A percentile compares a stretch with the other conserved stretches of the same genome.
phyloP scores from a whole-genome alignment of 2,888 invertebrate genomes.

The Pammene aurita region DNA sequence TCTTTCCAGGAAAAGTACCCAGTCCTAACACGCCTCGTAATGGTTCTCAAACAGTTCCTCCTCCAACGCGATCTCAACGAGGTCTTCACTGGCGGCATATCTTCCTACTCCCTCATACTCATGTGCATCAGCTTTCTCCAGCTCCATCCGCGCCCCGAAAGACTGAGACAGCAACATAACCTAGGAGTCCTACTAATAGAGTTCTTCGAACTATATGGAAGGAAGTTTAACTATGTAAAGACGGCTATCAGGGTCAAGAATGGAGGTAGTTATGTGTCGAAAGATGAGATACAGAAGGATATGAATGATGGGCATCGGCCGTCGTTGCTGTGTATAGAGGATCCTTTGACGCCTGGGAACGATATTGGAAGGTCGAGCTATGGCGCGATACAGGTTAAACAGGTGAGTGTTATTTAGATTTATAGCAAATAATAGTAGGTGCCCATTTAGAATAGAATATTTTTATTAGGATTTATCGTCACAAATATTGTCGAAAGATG shows the following conservation, averaged over 20 bases:
- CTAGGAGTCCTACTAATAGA: constrained; percentile 97
- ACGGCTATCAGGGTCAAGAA: constrained; percentile 97
- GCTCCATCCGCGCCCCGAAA: constrained; percentile 93
- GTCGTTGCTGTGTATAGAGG: constrained; percentile 97
- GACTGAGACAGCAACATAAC: constrained; percentile 86
- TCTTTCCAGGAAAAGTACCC: constrained; percentile 88
- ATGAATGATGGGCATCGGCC: constrained; percentile 98
- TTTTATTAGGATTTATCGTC: too few relatives aligned
- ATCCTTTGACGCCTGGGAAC: constrained; percentile 97
- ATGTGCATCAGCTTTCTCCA: constrained; percentile 99
- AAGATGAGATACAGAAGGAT: constrained; percentile 95
- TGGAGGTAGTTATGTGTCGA: constrained; percentile 96
- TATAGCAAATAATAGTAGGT: too few relatives aligned
- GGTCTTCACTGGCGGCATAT: constrained; percentile 99
- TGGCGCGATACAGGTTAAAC: constrained; percentile 91
- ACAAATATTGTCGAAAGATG: constrained; percentile 97
- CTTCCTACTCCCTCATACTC: constrained; percentile 98
- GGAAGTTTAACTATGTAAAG: constrained; percentile 97
- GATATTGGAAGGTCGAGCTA: constrained; percentile 99
- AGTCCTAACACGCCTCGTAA: constrained; percentile 95
- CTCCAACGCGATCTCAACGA: constrained; percentile 99
- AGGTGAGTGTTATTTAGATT: constrained; percentile 52
- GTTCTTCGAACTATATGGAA: constrained; percentile 98
- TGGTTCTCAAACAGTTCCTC: constrained; percentile 99
- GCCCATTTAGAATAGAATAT: too few relatives aligned